phyloP scores from a whole-genome alignment of 2,797 vertebrate species.

The Scomberomorus guttatus region DNA sequence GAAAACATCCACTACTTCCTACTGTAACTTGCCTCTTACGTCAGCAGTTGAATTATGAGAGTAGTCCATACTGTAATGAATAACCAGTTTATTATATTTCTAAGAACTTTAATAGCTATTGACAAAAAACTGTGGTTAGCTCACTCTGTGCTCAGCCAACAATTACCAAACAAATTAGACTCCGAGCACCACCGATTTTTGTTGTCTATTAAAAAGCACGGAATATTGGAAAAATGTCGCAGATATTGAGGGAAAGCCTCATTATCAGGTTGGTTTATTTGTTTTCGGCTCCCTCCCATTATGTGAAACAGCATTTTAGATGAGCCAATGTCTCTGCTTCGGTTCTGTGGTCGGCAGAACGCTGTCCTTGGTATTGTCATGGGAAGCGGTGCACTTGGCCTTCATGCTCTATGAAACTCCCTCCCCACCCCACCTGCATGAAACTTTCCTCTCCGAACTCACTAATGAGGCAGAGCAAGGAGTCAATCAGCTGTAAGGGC shows the following conservation, averaged over 20 bases:
- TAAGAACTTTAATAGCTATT: conserved; percentile 76
- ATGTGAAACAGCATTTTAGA: conserved; percentile 56
- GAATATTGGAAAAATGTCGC: conserved; percentile 71
- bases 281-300: conserved; percentile 62
- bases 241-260: conserved; percentile 74
- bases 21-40: conserved; percentile 11
- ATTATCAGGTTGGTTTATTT: conserved; percentile 74
- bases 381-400: conserved; percentile 61
- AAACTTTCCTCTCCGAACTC: conserved; percentile 55
- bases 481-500: conserved; percentile 65
- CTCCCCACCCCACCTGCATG: conserved; percentile 37
- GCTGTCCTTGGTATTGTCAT: conserved; percentile 68
- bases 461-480: conserved; percentile 70
- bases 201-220: conserved; percentile 68
- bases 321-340: conserved; percentile 54
- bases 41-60: conserved; percentile 49
- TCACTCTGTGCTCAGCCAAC: conserved; percentile 52
- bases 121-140: conserved; percentile 62
- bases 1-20: background rate
- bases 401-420: conserved; percentile 64
- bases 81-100: conserved; percentile 64
- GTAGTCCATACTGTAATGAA: conserved; percentile 52
- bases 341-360: conserved; percentile 12
- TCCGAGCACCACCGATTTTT: conserved; percentile 58
- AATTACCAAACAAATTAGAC: conserved; percentile 74